Percentiles rank a stretch among this genome's conserved stretches.
These are phyloP conservation scores for Eristalis intricaria DNA, from an alignment of 2,888 invertebrate species.

Conservation along the genomic window DNA sequence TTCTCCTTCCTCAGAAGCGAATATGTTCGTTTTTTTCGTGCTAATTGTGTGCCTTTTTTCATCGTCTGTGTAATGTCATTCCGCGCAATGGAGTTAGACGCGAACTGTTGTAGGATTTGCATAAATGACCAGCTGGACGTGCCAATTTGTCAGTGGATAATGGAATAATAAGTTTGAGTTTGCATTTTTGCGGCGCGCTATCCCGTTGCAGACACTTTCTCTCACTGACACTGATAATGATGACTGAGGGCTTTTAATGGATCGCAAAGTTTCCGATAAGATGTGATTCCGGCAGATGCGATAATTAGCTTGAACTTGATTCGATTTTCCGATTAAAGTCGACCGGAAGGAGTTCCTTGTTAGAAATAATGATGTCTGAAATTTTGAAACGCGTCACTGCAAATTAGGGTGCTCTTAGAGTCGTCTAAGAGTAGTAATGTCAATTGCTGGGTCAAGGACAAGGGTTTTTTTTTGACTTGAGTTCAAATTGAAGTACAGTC, in stretches of 20 bases:
- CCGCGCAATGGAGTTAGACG: background rate
- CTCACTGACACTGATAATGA: background rate
- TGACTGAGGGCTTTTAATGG: background rate
- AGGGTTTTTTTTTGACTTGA: no score
- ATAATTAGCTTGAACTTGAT: background rate
- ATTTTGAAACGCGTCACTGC: background rate
- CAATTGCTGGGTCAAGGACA: no score
- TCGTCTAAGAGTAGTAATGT: no score
- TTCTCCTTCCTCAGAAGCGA: conserved; percentile 20
- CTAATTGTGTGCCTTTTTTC: conserved; percentile 3
- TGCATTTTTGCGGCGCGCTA: background rate
- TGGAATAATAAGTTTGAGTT: conserved; percentile 40
- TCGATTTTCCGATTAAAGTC: background rate
- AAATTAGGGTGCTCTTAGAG: no score
- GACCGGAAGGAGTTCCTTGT: background rate
- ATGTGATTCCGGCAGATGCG: background rate
- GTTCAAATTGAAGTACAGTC: no score
- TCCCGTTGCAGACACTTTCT: background rate
- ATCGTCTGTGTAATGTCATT: background rate
- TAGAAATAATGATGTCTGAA: background rate
- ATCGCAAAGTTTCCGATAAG: background rate
- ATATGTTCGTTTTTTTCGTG: background rate
- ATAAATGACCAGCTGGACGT: conserved; percentile 36
- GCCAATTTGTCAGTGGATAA: conserved; percentile 53
- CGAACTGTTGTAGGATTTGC: conserved; percentile 18